A percentile compares a stretch with the other conserved stretches of the same genome.
These are phyloP conservation scores for Halcyon smyrnensis DNA, from an alignment of 2,797 vertebrate genomes.

Conservation along the genomic window DNA sequence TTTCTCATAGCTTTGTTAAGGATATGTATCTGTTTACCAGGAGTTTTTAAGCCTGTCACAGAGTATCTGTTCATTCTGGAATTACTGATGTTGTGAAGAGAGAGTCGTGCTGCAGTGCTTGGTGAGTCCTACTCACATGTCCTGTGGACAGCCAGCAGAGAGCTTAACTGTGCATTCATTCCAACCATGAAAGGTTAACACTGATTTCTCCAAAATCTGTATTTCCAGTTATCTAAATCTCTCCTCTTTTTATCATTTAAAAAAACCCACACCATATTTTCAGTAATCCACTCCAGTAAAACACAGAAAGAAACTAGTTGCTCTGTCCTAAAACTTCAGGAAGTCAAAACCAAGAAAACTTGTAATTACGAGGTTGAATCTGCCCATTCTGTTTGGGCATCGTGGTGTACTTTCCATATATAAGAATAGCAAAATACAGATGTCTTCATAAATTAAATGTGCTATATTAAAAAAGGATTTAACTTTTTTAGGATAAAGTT, in stretches of 20 bases:
- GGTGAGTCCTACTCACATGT: background rate
- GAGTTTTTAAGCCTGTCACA: background rate
- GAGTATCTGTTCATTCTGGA: background rate
- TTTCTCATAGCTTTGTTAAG: background rate
- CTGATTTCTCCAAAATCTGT: background rate
- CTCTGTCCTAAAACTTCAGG: background rate
- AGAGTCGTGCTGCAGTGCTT: background rate
- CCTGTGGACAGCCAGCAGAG: slow-evolving; percentile 55
- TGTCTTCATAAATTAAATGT: background rate
- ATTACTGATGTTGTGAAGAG: background rate
- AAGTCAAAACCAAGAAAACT: background rate
- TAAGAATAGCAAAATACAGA: background rate
- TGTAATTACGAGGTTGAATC: background rate
- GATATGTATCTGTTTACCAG: background rate
- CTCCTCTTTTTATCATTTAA: background rate
- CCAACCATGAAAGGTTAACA: background rate
- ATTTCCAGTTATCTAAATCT: background rate
- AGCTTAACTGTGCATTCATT: background rate
- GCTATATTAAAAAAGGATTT: background rate
- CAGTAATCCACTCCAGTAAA: background rate
- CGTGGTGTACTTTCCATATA: fast-evolving
- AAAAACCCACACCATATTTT: background rate
- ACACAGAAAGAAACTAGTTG: background rate
- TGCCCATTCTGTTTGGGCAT: background rate
- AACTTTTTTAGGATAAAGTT: background rate